A percentile compares a stretch with the other conserved stretches of the same genome.
Evolutionary conservation across 2,113 vertebrate species (phyloP).

Genomic region (Cercopithecus mona): DNA sequence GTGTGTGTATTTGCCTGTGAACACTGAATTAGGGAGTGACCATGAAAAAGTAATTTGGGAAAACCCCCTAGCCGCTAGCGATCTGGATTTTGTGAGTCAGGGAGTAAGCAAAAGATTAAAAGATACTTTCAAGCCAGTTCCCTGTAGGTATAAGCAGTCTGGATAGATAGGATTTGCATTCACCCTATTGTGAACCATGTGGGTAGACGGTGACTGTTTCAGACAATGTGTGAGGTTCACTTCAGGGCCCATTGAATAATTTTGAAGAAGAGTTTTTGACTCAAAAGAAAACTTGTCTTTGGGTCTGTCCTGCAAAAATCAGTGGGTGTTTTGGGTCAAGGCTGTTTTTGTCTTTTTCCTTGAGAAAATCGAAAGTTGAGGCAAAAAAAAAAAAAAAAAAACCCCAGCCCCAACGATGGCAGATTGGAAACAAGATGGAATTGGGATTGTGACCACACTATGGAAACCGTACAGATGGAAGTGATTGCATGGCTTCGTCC

Average conservation of each 20-base stretch:
- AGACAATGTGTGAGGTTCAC: fast-evolving
- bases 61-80: background rate
- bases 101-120: too few species aligned
- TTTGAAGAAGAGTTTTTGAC: background rate
- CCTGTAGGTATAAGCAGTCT: background rate
- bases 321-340: background rate
- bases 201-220: background rate
- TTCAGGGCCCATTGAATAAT: background rate
- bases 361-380: background rate
- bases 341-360: background rate
- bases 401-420: background rate
- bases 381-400: background rate
- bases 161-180: background rate
- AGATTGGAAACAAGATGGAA: background rate
- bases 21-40: background rate
- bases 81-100: background rate
- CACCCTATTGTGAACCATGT: background rate
- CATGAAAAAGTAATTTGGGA: background rate
- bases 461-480: background rate
- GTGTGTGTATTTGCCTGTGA: background rate
- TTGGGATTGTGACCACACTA: background rate
- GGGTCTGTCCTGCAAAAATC: background rate
- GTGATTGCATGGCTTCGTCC: too few species aligned
- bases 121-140: background rate
- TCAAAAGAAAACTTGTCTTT: background rate